These are phyloP conservation scores for Plecotus auritus DNA, from an alignment of 2,113 vertebrate species.

Conservation along the genomic window DNA sequence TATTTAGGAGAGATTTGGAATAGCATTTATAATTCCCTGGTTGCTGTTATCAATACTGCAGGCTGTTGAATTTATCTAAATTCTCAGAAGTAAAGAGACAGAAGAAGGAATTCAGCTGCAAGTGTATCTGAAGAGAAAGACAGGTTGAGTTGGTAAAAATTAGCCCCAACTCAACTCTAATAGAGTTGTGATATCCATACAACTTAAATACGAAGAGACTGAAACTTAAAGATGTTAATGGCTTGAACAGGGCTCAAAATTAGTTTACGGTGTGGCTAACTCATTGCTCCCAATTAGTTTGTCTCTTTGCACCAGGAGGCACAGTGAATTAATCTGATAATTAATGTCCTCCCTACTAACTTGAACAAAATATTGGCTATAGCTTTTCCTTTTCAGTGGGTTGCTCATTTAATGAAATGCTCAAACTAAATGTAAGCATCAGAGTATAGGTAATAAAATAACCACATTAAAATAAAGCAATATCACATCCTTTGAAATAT, in stretches of 20 bases:
- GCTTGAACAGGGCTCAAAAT: not conserved
- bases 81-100: not conserved
- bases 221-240: not conserved
- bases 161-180: not conserved
- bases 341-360: not conserved
- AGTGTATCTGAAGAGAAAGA: not conserved
- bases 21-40: not conserved
- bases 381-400: not conserved
- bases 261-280: not conserved
- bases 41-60: not conserved
- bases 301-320: not conserved
- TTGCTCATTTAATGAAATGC: constrained; percentile 13
- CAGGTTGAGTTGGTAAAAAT: not conserved
- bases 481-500: constrained; percentile 13
- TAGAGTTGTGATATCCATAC: not conserved
- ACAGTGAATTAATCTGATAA: not conserved
- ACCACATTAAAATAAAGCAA: constrained; percentile 31
- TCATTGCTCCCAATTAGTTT: not conserved
- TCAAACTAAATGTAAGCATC: not conserved
- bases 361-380: not conserved
- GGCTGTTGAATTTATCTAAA: not conserved
- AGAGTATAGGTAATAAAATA: not conserved
- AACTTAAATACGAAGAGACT: not conserved
- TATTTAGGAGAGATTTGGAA: not conserved
- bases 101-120: not conserved